Base-by-base conservation (phyloP, 2,113 vertebrate species). In the Datnioides undecimradiatus region DNA sequence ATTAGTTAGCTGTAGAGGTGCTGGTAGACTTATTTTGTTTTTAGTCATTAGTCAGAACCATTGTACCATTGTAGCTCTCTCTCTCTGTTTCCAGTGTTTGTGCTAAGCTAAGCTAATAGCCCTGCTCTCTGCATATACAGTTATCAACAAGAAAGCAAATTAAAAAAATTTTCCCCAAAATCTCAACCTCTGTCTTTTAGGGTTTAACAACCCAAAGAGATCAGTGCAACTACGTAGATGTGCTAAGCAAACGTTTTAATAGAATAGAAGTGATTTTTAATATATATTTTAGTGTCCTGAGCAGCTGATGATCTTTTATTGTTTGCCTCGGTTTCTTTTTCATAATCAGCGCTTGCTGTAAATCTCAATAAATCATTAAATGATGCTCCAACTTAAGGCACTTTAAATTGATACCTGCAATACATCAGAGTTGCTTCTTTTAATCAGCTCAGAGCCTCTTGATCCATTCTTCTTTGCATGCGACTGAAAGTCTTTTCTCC, bases 391-490 rank as follows among this genome's bases (percentile, higher is more conserved):
- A 21, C 46, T 59, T 59, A 29, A 54, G 17, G 17, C 58, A 40
- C 1, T 31, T 70, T 5, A 12, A 21, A 4, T 14, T 16, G 29
- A 41, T 25, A 23, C n/a, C 16, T 11, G 2, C 33, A 16, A 1
- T 14, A 51, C 29, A 27, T 41, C 55, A 31, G 51, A 78, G 46
- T 46, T 51, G 19, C 49, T 66, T 33, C 8, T 71, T 76, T 73
- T 31, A 36, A 79, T 83, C 60, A 33, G 40, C 82, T 55, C 49
- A 77, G 33, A 85, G 57, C 46, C 67, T 87, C 76, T 82, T 52
- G 49, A 73, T 80, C 65, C 52, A 63, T 79, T 88, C 90, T 90
- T 81, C 88, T 93, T 89, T 92, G 91, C 90, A 90, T 93, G 89
- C 91, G 40, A 88, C 86, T 92, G 83, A 91, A 92, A 73, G 66